A percentile compares a stretch with the other conserved stretches of the same genome.
These are phyloP conservation scores for Formicarius rufipectus DNA, from an alignment of 2,113 vertebrate species.

Conservation along the genomic window DNA sequence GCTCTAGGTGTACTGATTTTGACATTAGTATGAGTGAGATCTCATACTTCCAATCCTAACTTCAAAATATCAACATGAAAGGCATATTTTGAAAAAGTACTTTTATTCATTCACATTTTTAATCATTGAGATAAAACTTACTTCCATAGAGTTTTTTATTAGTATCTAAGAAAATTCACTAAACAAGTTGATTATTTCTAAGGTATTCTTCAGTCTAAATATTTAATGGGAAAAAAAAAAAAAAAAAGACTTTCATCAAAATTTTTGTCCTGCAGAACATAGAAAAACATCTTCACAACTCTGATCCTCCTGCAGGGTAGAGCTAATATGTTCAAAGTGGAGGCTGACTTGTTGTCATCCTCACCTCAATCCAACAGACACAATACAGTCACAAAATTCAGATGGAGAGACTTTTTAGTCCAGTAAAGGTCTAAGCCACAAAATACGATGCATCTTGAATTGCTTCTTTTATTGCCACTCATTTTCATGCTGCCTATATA, in stretches of 20 bases:
- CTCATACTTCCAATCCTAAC: neutral
- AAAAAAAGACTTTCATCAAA: neutral
- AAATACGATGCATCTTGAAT: neutral
- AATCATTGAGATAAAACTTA: neutral
- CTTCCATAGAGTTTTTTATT: neutral
- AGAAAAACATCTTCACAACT: neutral
- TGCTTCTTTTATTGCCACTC: neutral
- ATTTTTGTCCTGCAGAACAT: neutral
- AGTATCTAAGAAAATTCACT: neutral
- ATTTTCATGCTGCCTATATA: neutral
- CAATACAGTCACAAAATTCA: neutral
- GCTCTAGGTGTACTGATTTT: neutral
- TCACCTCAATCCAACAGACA: neutral
- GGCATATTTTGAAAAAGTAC: neutral
- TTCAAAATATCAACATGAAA: neutral
- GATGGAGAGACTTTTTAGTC: fast-evolving
- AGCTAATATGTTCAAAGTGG: neutral
- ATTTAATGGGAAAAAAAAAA: neutral
- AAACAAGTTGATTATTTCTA: neutral
- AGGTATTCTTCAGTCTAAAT: neutral
- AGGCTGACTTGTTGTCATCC: neutral
- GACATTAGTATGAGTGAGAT: neutral
- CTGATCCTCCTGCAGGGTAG: neutral
- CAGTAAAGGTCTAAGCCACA: neutral
- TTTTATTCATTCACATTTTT: neutral